Conservation (phyloP, 2,888 invertebrate species). For the Iselma pallidipennis region DNA sequence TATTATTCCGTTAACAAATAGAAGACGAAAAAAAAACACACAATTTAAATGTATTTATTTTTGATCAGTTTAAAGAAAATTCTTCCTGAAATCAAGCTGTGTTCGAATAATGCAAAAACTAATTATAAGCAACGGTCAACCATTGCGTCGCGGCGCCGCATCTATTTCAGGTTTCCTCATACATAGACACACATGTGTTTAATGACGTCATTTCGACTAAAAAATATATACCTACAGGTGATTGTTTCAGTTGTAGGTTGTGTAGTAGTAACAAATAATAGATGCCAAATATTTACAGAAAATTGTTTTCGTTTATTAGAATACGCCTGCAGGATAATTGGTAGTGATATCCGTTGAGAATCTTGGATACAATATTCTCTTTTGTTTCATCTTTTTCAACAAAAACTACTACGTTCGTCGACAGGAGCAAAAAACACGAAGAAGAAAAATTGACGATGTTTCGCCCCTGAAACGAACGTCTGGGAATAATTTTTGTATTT, state of each 20-base stretch:
- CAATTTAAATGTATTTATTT: not conserved
- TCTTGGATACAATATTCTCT: too few relatives aligned
- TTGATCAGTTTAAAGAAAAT: not conserved
- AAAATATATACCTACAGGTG: conserved; percentile 38
- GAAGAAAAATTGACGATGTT: too few relatives aligned
- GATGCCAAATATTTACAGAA: not conserved
- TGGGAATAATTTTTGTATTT: too few relatives aligned
- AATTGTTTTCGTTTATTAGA: not conserved
- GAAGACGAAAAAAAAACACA: not conserved
- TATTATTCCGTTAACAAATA: not conserved
- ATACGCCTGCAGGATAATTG: not conserved
- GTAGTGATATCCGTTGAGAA: not conserved
- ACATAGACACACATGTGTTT: conserved; percentile 34
- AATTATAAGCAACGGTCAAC: conserved; percentile 20
- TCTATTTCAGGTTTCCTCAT: conserved; percentile 32
- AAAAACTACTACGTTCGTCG: too few relatives aligned
- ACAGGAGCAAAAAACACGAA: too few relatives aligned
- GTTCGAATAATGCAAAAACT: conserved; percentile 12
- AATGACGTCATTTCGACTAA: conserved; percentile 39
- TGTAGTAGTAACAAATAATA: conserved; percentile 10
- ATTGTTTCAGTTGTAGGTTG: conserved; percentile 40
- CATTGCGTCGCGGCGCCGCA: conserved; percentile 26
- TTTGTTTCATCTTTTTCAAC: too few relatives aligned
- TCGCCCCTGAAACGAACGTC: too few relatives aligned
- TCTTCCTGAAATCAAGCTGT: conserved; percentile 5